Percentiles rank a stretch among this genome's conserved stretches.
phyloP scores from a whole-genome alignment of 2,113 vertebrate genomes.

The Myotis brandtii region DNA sequence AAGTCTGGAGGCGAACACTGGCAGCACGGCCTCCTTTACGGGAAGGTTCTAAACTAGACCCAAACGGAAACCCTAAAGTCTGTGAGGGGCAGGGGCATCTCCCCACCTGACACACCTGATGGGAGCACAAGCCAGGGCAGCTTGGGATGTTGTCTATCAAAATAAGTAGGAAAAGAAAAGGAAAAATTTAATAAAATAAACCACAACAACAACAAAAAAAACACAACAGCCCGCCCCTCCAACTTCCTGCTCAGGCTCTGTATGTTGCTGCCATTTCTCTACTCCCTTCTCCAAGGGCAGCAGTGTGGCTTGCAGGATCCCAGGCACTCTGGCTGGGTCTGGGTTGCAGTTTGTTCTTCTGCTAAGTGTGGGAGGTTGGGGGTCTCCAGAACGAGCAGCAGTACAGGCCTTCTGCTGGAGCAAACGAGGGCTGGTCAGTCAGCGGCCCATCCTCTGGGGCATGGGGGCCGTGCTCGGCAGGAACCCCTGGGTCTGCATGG shows the following conservation, averaged over 20 bases:
- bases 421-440: constrained; percentile 42
- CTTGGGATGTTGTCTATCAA: constrained; percentile 59
- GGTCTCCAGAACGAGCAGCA: constrained; percentile 62
- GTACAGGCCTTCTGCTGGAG: constrained; percentile 57
- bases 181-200: constrained; percentile 75
- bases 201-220: constrained; percentile 55
- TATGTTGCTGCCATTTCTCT: neutral
- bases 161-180: constrained; percentile 65
- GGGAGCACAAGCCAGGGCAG: neutral
- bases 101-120: neutral
- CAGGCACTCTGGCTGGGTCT: constrained; percentile 9
- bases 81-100: neutral
- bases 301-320: constrained; percentile 54
- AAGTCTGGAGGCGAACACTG: constrained; percentile 31
- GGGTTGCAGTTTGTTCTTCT: constrained; percentile 51
- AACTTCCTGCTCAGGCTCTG: neutral
- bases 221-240: neutral
- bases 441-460: constrained; percentile 6
- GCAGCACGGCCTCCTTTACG: constrained; percentile 42
- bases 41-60: constrained; percentile 71
- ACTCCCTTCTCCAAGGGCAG: neutral
- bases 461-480: constrained; percentile 18
- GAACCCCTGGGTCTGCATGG: constrained; percentile 62
- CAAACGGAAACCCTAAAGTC: neutral
- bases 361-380: constrained; percentile 64